Evolutionary conservation across 1,140 invertebrate species (phyloP).

Genomic region (Anoplophora glabripennis): DNA sequence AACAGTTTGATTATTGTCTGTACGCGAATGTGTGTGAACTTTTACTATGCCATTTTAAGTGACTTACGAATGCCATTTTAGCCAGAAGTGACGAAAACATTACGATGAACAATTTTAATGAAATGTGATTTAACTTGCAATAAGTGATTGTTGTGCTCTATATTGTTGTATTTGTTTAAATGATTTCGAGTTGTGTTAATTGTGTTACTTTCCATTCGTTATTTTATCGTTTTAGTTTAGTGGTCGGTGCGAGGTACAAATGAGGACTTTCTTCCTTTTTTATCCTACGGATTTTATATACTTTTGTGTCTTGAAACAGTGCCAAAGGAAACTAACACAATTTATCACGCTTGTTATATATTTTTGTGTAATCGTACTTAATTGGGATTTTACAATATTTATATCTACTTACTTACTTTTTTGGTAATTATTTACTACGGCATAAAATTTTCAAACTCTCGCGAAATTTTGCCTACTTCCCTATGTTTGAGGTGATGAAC

Average conservation of each 20-base stretch:
- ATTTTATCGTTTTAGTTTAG: not conserved
- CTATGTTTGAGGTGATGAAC: no score
- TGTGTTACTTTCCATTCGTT: constrained; percentile 16
- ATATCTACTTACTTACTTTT: constrained; percentile 12
- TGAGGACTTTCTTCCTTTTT: constrained; percentile 12
- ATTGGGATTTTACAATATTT: constrained; percentile 14
- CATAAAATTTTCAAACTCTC: no score
- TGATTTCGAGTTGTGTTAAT: constrained; percentile 4
- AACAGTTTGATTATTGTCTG: not conserved
- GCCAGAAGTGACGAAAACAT: constrained; percentile 22
- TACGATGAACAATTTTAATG: constrained; percentile 28
- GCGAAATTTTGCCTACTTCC: no score
- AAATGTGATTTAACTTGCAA: constrained; percentile 45
- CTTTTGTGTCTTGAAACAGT: constrained; percentile 18
- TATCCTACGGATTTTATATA: not conserved
- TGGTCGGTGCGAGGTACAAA: not conserved
- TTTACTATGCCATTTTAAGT: constrained; percentile 15
- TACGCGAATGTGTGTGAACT: constrained; percentile 20
- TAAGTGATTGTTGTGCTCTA: constrained; percentile 40
- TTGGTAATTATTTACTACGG: no score
- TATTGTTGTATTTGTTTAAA: constrained; percentile 33
- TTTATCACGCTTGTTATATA: constrained; percentile 11
- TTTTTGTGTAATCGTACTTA: constrained; percentile 17
- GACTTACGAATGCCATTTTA: constrained; percentile 28
- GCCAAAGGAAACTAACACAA: constrained; percentile 30